phyloP scores from a whole-genome alignment of 2,888 invertebrate genomes.

The Drosophila ustulata region DNA sequence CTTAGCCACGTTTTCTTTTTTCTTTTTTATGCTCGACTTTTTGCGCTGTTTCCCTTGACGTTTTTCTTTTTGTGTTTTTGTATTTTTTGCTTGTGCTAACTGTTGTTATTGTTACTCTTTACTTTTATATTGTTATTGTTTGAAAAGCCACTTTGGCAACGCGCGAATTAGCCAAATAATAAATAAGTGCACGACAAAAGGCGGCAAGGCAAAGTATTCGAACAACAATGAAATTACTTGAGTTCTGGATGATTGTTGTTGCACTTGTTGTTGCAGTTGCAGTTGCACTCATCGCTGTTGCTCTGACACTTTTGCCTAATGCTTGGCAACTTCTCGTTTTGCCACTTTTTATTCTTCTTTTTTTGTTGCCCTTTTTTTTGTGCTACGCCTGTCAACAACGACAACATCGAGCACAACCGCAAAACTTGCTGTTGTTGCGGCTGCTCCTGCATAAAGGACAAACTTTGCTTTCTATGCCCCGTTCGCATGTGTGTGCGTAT shows the following conservation, averaged over 20 bases:
- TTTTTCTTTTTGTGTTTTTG: conserved; percentile 22
- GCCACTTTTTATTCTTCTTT: not conserved
- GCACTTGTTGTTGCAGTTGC: not conserved
- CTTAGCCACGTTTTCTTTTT: conserved; percentile 4
- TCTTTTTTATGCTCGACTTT: not conserved
- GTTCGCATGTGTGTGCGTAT: not conserved
- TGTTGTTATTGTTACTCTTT: conserved; percentile 34
- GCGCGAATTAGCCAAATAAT: conserved; percentile 84
- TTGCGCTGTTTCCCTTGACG: not conserved
- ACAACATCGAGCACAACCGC: conserved; percentile 21
- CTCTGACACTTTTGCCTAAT: conserved; percentile 50
- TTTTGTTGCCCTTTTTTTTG: conserved; percentile 2
- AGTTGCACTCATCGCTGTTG: conserved; percentile 19
- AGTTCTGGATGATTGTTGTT: conserved; percentile 32
- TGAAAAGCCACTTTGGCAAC: conserved; percentile 78
- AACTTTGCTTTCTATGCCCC: conserved; percentile 48
- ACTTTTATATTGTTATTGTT: conserved; percentile 78
- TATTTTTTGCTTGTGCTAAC: not conserved
- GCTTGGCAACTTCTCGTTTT: conserved; percentile 46
- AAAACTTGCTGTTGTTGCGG: conserved; percentile 21
- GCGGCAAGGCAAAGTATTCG: conserved; percentile 60
- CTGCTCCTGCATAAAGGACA: conserved; percentile 48
- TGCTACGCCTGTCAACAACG: conserved; percentile 37
- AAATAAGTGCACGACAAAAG: conserved; percentile 81
- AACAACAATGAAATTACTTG: conserved; percentile 78